Conservation (phyloP, 53 echinoderm and acorn worm species). For the Crossaster papposus region DNA sequence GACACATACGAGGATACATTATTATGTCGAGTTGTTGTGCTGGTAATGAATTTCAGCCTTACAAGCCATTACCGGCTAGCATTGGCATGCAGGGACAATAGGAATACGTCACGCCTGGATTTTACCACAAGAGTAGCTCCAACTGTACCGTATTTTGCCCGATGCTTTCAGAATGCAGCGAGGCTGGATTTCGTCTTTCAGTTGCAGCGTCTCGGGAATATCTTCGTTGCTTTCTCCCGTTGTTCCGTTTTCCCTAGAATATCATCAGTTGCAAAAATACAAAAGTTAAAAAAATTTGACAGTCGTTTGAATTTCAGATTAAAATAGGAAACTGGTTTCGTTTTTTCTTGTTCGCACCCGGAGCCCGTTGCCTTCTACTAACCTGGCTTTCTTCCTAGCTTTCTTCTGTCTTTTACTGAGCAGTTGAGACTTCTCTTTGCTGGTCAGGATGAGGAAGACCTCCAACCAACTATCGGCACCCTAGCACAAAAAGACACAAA, state of each 20-base stretch:
- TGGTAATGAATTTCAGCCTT: too few relatives aligned
- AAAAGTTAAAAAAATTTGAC: too few relatives aligned
- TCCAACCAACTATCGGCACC: conserved; percentile 79
- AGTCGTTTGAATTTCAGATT: too few relatives aligned
- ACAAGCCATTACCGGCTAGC: too few relatives aligned
- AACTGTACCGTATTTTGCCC: conserved; percentile 73
- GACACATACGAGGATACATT: too few relatives aligned
- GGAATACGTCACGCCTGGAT: too few relatives aligned
- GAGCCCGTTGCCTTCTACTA: not conserved
- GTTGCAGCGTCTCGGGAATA: conserved; percentile 36
- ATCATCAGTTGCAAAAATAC: not conserved
- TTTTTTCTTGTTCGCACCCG: too few relatives aligned
- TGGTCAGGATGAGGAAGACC: conserved; percentile 71
- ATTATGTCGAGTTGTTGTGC: too few relatives aligned
- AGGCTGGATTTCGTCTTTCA: conserved; percentile 71
- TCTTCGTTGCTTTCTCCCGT: conserved; percentile 50
- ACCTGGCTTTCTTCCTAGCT: conserved; percentile 77
- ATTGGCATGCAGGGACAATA: too few relatives aligned
- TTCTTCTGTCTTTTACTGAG: conserved; percentile 86
- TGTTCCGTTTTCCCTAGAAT: conserved; percentile 20
- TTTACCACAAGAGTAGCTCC: too few relatives aligned
- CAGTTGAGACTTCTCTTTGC: conserved; percentile 78
- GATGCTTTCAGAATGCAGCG: conserved; percentile 58
- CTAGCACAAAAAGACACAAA: conserved; percentile 33
- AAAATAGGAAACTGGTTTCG: too few relatives aligned